Base-by-base conservation (phyloP, 2,113 vertebrate genomes). In the Prunella fulvescens region DNA sequence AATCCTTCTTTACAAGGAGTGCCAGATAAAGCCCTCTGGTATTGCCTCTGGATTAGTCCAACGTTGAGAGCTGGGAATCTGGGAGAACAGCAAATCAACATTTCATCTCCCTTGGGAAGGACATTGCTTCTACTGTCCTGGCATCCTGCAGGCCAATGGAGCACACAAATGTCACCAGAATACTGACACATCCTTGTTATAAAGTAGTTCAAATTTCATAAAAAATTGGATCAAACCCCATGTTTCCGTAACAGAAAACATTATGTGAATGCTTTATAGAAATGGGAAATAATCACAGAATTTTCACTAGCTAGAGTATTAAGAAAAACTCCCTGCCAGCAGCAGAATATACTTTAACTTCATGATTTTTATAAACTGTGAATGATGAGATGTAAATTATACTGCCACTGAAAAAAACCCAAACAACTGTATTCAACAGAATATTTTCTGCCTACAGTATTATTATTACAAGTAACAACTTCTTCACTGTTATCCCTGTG, bases 351-450 rank as follows among this genome's bases (percentile, higher is more conserved):
- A 90, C 50, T 84, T 86, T 66, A 89, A 71, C n/a, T 28, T 90
- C 20, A 25, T 35, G 42, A 77, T 70, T 90, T 79, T 51, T 80
- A 80, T 57, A 61, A 93, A 73, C 58, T 83, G 62, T 65, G 66
- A 93, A 82, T 82, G 71, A 94, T 54, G 74, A 88, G 62, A 83
- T 86, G 29, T 86, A 90, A 93, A 90, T 88, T 86, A 57, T 17
- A 9, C 45, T 83, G 79, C 45, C 58, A 80, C 74, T 57, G 78
- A 72, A 88, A 81, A 86, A 78, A 81, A 8, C 14, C 14, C 60
- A 10, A 82, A 78, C 8, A 82, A 37, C 31, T 44, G 28, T 51
- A 73, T 92, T 90, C 66, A 72, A 88, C 18, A 61, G 42, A 73
- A 5, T 86, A 85, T 88, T 73, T 92, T 86, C 37, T 83, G 62